Percentiles rank a stretch among this genome's conserved stretches.
phyloP scores from a whole-genome alignment of 2,113 vertebrate genomes.

The Chaetodon auriga region DNA sequence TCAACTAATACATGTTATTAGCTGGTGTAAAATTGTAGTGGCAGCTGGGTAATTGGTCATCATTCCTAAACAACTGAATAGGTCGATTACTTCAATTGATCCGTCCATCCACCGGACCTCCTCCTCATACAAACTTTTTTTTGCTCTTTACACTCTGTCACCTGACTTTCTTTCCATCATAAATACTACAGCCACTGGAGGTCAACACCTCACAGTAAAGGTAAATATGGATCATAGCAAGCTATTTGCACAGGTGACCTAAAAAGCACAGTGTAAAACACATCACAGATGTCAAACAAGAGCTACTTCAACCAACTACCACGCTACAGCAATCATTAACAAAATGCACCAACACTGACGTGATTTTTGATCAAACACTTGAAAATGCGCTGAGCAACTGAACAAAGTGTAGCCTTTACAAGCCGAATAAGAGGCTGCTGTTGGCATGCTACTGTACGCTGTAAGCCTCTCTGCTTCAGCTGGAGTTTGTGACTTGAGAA shows the following conservation, averaged over 20 bases:
- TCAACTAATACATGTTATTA: background rate
- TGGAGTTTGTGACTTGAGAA: constrained; percentile 39
- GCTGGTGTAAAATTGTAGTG: too few species aligned
- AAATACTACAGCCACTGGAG: too few species aligned
- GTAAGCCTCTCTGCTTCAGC: constrained; percentile 28
- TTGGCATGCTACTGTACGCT: background rate
- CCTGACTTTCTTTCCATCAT: too few species aligned
- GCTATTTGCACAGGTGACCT: too few species aligned
- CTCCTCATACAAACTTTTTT: too few species aligned
- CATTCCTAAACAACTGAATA: too few species aligned
- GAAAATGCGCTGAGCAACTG: background rate
- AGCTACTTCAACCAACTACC: background rate
- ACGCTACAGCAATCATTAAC: background rate
- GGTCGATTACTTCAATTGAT: too few species aligned
- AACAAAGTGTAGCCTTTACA: constrained; percentile 11
- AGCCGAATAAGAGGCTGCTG: background rate
- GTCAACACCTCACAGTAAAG: too few species aligned
- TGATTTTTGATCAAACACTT: background rate
- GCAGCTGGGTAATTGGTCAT: too few species aligned
- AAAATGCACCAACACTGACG: background rate
- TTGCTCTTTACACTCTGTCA: too few species aligned
- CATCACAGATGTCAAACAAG: background rate
- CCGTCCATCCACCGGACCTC: too few species aligned
- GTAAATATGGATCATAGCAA: too few species aligned
- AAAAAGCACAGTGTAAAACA: background rate